Conservation (phyloP, 1,140 invertebrate genomes). For the Drosophila paulistorum region DNA sequence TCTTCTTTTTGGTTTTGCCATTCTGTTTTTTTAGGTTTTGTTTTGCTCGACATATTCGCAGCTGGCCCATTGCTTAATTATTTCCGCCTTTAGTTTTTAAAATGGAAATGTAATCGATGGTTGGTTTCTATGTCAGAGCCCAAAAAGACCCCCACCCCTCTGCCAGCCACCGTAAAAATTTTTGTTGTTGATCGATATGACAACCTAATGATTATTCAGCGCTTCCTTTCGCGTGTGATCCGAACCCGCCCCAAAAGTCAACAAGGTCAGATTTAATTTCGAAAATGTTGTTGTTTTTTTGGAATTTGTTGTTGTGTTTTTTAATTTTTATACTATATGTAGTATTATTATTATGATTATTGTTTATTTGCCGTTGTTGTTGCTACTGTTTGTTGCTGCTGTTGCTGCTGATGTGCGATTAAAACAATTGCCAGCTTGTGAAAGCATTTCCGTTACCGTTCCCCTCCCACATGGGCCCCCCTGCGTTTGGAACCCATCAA, state of each 20-base stretch:
- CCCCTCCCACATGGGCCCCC: neutral
- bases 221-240: slow-evolving; percentile 73
- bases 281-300: neutral
- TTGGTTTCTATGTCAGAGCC: slow-evolving; percentile 65
- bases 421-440: slow-evolving; percentile 75
- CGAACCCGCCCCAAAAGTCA: slow-evolving; percentile 43
- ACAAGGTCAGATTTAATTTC: slow-evolving; percentile 77
- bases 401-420: slow-evolving; percentile 54
- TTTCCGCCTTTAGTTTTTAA: slow-evolving; percentile 52
- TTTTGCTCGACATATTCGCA: slow-evolving; percentile 69
- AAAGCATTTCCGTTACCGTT: slow-evolving; percentile 70
- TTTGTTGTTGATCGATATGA: slow-evolving; percentile 63
- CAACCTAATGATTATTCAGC: slow-evolving; percentile 74
- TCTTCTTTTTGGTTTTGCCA: slow-evolving; percentile 7
- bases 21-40: slow-evolving; percentile 55
- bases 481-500: neutral
- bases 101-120: slow-evolving; percentile 64
- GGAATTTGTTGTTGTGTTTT: neutral
- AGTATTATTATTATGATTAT: slow-evolving; percentile 39
- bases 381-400: slow-evolving; percentile 34
- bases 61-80: slow-evolving; percentile 60
- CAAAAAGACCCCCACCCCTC: neutral
- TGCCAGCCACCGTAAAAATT: slow-evolving; percentile 9
- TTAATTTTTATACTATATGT: slow-evolving; percentile 15
- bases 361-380: slow-evolving; percentile 47